These are phyloP conservation scores for Esperia sulphurella DNA, from an alignment of 2,888 invertebrate species.

Conservation along the genomic window DNA sequence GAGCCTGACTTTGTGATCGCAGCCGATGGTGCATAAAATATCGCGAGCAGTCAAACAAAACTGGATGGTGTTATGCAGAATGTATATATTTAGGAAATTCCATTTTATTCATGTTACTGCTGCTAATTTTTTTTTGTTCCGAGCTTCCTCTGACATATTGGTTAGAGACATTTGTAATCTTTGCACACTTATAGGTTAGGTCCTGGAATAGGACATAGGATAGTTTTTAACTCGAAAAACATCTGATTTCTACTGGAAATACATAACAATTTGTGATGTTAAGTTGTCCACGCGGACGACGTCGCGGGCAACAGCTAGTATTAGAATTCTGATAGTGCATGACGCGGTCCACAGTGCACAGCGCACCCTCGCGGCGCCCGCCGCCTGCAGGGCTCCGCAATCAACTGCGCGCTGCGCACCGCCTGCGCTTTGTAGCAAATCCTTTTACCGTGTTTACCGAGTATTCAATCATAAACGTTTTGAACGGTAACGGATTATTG, in stretches of 20 bases:
- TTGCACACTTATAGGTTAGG: too few species aligned
- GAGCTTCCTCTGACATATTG: too few species aligned
- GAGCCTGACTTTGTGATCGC: constrained; percentile 25
- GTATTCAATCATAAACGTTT: background rate
- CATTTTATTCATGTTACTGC: too few species aligned
- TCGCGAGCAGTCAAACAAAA: constrained; percentile 43
- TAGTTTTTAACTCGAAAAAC: too few species aligned
- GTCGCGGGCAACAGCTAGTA: too few species aligned
- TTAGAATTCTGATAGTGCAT: background rate
- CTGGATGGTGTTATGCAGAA: constrained; percentile 27
- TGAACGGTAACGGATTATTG: background rate
- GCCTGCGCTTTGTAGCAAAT: constrained; percentile 21
- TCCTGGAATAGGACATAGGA: too few species aligned
- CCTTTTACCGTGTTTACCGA: constrained; percentile 41
- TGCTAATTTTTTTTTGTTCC: too few species aligned
- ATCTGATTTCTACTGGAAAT: too few species aligned
- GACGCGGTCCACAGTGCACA: background rate
- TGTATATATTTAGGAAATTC: too few species aligned
- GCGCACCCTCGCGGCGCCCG: background rate
- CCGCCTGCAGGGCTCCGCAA: constrained; percentile 25
- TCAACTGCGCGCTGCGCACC: constrained; percentile 35
- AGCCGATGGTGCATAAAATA: constrained; percentile 65
- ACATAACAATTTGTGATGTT: too few species aligned
- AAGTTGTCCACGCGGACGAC: too few species aligned
- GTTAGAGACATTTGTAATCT: too few species aligned